Evolutionary conservation across 2,113 vertebrate genomes (phyloP), one percentile per base, ranked within the genome.

Genomic region (Abramis brama): DNA sequence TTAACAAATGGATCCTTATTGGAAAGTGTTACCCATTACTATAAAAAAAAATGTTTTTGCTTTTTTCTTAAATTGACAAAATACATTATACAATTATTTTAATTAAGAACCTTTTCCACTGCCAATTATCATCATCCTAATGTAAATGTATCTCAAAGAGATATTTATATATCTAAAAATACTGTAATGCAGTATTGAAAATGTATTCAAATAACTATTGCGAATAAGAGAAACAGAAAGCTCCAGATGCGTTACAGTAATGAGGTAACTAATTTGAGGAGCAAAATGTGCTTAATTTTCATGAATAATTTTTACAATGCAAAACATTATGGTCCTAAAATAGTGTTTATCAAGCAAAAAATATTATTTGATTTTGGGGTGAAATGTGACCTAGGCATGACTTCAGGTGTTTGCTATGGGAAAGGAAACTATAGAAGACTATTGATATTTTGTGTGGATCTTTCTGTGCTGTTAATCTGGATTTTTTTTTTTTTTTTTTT

Each of bases 401-500:
- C 11, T 64, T 2, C 23, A n/a, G 27, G 10, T 70, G 62, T 82
- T 36, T 52, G 25, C 12, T 25, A 68, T 70, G 62, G 73, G 77
- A 85, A 59, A 75, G 25, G 75, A 68, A 86, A 77, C 15, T 68
- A 17, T 52, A 57, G 59, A 81, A 77, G 83, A 52, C 1, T 15
- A 15, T 5, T 64, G 45, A 76, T 85, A 39, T 85, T 66, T 68
- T 66, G 13, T 59, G 64, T 52, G 59, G 81, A 75, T 84, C 47
- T 78, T 73, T 50, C 19, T 13, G 30, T 6, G 30, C 47, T 47
- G 66, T 76, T 68, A 23, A 39, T 62, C 60, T 45, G 33, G 36
- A 47, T 79, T 60, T 50, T 3, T 21, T 79, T 50, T 33, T 74
- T 17, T 84, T n/a, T 19, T 12, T 75, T 52, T 59, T 4, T 6